Evolutionary conservation across 2,113 vertebrate genomes (phyloP).

Genomic region (Mobula birostris): DNA sequence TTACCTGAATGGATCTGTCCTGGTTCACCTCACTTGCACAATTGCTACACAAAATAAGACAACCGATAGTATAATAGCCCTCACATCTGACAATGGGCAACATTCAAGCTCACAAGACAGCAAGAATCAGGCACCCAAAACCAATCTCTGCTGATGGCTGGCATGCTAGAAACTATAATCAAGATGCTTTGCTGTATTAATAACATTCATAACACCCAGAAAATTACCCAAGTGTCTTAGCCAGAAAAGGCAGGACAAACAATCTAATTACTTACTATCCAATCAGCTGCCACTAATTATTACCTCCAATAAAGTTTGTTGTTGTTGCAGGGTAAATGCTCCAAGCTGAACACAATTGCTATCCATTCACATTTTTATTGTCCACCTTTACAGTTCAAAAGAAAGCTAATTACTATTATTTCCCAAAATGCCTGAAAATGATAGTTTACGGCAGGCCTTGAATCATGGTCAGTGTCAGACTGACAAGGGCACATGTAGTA

Average conservation of each 20-base stretch:
- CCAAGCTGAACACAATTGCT: background rate
- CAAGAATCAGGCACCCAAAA: background rate
- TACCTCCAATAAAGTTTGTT: background rate
- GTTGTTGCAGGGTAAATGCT: background rate
- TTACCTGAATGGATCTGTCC: background rate
- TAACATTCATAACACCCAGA: background rate
- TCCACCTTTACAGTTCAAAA: background rate
- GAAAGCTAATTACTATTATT: background rate
- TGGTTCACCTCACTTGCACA: background rate
- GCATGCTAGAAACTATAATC: background rate
- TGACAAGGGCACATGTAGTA: background rate
- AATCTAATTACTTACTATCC: background rate
- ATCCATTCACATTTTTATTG: background rate
- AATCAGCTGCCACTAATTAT: background rate
- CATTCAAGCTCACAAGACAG: background rate
- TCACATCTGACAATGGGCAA: background rate
- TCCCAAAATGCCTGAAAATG: background rate
- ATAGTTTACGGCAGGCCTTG: background rate
- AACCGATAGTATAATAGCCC: background rate
- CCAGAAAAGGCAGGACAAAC: background rate
- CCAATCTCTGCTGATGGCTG: background rate
- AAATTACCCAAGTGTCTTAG: background rate
- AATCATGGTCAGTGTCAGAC: background rate
- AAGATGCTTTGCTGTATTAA: background rate
- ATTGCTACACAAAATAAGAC: background rate